Conservation (phyloP, 1,140 invertebrate species). For the Littorina saxatilis region DNA sequence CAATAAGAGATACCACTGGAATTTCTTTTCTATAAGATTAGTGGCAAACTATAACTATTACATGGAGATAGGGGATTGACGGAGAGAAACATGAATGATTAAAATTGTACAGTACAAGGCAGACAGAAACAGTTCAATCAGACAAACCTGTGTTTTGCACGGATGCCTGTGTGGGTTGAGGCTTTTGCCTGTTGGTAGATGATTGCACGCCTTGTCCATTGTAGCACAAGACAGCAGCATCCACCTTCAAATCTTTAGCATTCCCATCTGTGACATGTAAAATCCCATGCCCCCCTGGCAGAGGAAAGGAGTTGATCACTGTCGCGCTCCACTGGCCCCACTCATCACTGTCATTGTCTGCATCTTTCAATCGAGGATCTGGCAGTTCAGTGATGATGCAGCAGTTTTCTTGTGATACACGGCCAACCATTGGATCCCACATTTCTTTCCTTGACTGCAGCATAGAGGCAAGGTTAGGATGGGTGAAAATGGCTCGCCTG, state of each 20-base stretch:
- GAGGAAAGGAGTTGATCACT: neutral
- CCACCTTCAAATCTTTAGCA: neutral
- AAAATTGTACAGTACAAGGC: too few species aligned
- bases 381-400: constrained; percentile 24
- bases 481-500: constrained; percentile 14
- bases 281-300: neutral
- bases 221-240: constrained; percentile 8
- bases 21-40: too few species aligned
- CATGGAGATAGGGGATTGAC: too few species aligned
- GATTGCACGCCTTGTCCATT: neutral
- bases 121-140: too few species aligned
- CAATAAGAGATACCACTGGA: too few species aligned
- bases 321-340: constrained; percentile 7
- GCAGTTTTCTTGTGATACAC: neutral
- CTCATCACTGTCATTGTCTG: neutral
- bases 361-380: neutral
- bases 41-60: too few species aligned
- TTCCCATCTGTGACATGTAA: constrained; percentile 8
- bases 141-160: too few species aligned
- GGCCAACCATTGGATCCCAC: neutral
- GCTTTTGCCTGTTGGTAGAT: neutral
- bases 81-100: too few species aligned
- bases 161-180: too few species aligned
- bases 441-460: neutral
- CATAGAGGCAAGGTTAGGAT: neutral